Base-by-base conservation (phyloP, 1,140 invertebrate genomes). In the Zaprionus tsacasi region DNA sequence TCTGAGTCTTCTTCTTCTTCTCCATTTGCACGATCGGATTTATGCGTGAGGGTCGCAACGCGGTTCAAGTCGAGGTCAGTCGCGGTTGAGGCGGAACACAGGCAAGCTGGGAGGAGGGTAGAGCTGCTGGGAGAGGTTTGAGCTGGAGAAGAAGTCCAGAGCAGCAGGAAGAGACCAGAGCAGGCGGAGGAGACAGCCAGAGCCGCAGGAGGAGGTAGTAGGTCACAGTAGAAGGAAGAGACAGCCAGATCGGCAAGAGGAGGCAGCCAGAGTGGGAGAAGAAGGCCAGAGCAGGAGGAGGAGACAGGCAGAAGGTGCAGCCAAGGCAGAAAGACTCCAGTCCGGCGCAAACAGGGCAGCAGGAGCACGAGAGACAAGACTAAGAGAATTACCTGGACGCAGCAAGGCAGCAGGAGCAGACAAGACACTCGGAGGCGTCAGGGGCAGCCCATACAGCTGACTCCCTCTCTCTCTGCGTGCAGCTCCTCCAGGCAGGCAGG, bases 11-110 rank as follows among this genome's bases (percentile, higher is more conserved):
- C 52, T 21, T 27, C 38, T 11, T 6, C 10, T 36, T 40, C 33
- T 35, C 33, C 30, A 21, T 21, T 1, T 40, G 40, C 12, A 33
- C 56, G 81, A 86, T 88, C 83, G 80, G 83, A 88, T 88, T 88
- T 88, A 87, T 88, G 83, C 83, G 70, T 88, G 63, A 87, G 87
- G 82, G 76, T 66, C 64, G 67, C 72, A 40, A 27, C 36, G 56
- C 64, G 54, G 73, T 54, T 70, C 54, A 76, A 70, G 43, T 55
- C 68, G 68, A 65, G 68, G 67, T 70, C 73, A 70, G 30, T 8
- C 7, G 25, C 25, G 11, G 11, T 52, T 2, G 58, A 30, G 58
- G 56, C 68, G 64, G n/a, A 8, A 70, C 1, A 72, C 45, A 61
- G 66, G 52, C 43, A 67, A 61, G 57, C 71, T 76, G 82, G 76